Evolutionary conservation across 1,140 invertebrate genomes (phyloP), one percentile per base, ranked within the genome.

Genomic region (Lasioglossum baleicum): DNA sequence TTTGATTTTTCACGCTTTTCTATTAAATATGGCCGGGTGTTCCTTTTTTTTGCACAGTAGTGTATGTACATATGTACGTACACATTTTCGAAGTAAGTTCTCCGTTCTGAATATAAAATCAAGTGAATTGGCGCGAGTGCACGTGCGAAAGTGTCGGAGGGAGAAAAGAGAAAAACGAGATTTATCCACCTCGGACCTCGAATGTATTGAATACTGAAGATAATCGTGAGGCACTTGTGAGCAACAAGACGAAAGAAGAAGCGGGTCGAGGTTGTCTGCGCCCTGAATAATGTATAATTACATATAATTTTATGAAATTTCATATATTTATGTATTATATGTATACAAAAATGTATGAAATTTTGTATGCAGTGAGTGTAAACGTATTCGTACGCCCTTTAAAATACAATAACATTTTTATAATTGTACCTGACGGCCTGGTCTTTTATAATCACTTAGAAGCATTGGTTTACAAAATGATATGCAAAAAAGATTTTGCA

Each of bases 211-310:
- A 73, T 63, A 53, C 58, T 53, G 31, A 68, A 80, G 71, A 79
- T 79, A 77, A 71, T 79, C 48, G 61, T 58, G 15, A 42, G 44
- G 11, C 61, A 44, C 44, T 65, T 48, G 35, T 8, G 58, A 15
- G 69, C 72, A 73, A 83, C 44, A 26, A 77, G 48, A 81, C 75
- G 64, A 81, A 80, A 60, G 82, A 81, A 83, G 75, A 87, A 87
- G 65, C 76, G 56, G 86, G 86, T 87, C 86, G 84, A 86, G 86
- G 86, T 76, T 84, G 80, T 75, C 35, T 65, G 71, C 53, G n/a
- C 68, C 42, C 61, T 80, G 81, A 81, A 81, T 77, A 76, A 78
- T n/a, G 22, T 35, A 80, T 74, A 75, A 68, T 80, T 71, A 66
- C 44, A 74, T 64, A 66, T 67, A 75, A 81, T 81, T 78, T 7